phyloP scores from a whole-genome alignment of 2,888 invertebrate genomes.

The Drosophila flavopinicola region DNA sequence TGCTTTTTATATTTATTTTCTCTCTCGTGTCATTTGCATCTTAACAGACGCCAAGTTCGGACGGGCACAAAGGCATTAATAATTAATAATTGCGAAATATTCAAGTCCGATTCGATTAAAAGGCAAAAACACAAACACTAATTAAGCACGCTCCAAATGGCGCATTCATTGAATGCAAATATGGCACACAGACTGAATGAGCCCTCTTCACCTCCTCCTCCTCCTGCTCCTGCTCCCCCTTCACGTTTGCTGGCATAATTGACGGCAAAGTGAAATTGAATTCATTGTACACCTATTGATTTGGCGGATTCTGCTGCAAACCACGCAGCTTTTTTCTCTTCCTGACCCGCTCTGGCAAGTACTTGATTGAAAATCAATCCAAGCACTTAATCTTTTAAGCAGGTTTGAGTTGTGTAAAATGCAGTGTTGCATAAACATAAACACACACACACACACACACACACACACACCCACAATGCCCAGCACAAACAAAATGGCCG shows the following conservation, averaged over 20 bases:
- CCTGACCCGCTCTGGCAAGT: conserved; percentile 16
- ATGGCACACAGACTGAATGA: conserved; percentile 8
- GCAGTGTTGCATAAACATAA: conserved; percentile 74
- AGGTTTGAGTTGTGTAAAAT: conserved; percentile 74
- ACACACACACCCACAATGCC: conserved; percentile 28
- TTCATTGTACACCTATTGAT: conserved; percentile 33
- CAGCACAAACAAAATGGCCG: conserved; percentile 68
- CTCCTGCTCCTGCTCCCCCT: neutral
- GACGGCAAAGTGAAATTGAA: conserved; percentile 38
- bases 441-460: conserved; percentile 41
- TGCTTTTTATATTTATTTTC: neutral
- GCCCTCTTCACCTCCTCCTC: neutral
- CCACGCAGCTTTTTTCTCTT: neutral
- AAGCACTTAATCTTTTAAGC: conserved; percentile 72
- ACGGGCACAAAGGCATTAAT: conserved; percentile 15
- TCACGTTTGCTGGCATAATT: conserved; percentile 42
- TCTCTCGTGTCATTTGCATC: neutral
- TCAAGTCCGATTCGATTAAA: conserved; percentile 19
- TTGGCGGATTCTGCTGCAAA: conserved; percentile 44
- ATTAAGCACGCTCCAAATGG: conserved; percentile 49
- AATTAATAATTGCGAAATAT: conserved; percentile 20
- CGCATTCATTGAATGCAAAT: conserved; percentile 20
- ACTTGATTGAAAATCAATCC: conserved; percentile 76
- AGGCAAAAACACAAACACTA: conserved; percentile 33
- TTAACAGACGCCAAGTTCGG: neutral